Evolutionary conservation across 2,113 vertebrate genomes (phyloP).

Genomic region (Strigops habroptila): DNA sequence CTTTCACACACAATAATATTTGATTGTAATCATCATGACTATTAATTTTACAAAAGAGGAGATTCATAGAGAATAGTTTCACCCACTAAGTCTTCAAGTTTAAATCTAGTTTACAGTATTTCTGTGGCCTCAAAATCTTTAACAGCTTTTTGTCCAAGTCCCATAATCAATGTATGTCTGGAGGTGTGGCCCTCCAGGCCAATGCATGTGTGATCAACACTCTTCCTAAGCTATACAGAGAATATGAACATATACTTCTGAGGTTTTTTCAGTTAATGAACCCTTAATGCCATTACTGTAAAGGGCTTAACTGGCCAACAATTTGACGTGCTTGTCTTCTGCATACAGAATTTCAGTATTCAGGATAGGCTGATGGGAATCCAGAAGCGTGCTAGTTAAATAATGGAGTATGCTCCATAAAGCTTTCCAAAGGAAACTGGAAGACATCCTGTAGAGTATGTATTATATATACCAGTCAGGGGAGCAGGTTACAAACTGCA

Average conservation of each 20-base stretch:
- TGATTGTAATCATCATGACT: not conserved
- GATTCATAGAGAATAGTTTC: not conserved
- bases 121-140: not conserved
- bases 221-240: not conserved
- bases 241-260: not conserved
- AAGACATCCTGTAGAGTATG: not conserved
- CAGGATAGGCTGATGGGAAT: not conserved
- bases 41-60: not conserved
- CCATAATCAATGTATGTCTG: not conserved
- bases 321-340: not conserved
- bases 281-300: not conserved
- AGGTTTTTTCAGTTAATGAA: not conserved
- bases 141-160: not conserved
- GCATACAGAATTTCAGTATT: not conserved
- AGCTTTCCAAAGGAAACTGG: not conserved
- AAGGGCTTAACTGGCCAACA: not conserved
- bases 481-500: conserved; percentile 88
- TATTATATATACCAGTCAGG: conserved; percentile 80
- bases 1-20: not conserved
- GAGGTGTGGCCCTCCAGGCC: not conserved
- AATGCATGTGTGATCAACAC: not conserved
- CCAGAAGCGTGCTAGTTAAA: not conserved
- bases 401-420: not conserved
- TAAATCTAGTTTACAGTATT: not conserved
- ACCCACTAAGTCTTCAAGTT: not conserved